Conservation (phyloP, 2,113 vertebrate species). For the Melanerpes formicivorus region DNA sequence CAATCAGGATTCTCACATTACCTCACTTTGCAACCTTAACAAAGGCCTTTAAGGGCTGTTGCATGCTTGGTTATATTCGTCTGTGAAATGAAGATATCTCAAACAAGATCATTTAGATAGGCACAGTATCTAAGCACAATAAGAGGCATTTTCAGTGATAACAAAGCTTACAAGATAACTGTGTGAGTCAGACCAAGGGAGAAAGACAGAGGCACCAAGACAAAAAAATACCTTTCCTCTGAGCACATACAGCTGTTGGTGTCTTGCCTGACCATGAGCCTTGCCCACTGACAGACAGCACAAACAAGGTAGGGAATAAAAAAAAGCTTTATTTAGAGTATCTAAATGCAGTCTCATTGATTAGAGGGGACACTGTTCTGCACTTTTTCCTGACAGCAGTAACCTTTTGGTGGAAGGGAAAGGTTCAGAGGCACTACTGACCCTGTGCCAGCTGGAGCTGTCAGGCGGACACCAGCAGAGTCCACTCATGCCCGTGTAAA, state of each 20-base stretch:
- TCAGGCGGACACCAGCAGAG: slow-evolving; percentile 12
- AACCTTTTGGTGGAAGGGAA: neutral
- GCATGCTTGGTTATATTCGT: neutral
- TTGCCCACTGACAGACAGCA: neutral
- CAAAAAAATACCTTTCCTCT: neutral
- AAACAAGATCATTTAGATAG: slow-evolving; percentile 14
- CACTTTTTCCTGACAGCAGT: neutral
- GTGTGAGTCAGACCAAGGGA: neutral
- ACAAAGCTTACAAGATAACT: slow-evolving; percentile 25
- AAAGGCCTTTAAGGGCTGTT: neutral
- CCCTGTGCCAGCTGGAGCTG: slow-evolving; percentile 10
- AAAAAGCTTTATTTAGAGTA: neutral
- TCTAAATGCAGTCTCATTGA: neutral
- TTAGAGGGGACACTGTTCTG: neutral
- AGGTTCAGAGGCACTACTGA: neutral
- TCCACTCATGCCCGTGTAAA: neutral
- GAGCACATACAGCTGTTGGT: neutral
- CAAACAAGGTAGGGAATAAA: neutral
- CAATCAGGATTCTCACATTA: neutral
- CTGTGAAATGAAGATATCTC: slow-evolving; percentile 56
- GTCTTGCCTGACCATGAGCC: neutral
- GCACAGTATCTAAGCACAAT: neutral
- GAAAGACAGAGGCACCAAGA: neutral
- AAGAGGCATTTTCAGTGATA: slow-evolving; percentile 12
- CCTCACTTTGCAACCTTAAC: slow-evolving; percentile 15